phyloP scores from a whole-genome alignment of 2,113 vertebrate genomes.

The Oreochromis spilurus region DNA sequence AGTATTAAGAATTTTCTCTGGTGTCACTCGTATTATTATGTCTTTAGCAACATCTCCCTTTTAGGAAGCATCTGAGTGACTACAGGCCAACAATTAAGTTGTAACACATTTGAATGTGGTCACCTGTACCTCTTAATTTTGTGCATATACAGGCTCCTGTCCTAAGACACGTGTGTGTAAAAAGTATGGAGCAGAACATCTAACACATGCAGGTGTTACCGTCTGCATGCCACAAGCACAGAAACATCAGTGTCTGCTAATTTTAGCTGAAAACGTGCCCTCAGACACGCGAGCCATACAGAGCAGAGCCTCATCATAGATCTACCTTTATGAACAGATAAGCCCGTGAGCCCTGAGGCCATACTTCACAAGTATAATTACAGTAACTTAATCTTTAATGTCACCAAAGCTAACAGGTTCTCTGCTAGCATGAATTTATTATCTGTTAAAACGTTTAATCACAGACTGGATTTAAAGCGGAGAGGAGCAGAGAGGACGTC shows the following conservation, averaged over 20 bases:
- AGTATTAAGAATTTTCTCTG: no score
- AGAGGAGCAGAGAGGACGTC: not conserved
- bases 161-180: not conserved
- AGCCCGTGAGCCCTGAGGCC: not conserved
- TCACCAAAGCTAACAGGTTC: not conserved
- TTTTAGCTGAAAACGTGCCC: not conserved
- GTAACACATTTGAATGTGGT: not conserved
- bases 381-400: conserved; percentile 7
- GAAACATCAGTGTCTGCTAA: not conserved
- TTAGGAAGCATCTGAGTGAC: not conserved
- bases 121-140: not conserved
- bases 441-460: not conserved
- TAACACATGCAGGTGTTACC: not conserved
- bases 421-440: not conserved
- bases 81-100: not conserved
- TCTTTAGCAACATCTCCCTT: not conserved
- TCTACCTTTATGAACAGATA: not conserved
- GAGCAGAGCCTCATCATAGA: not conserved
- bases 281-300: not conserved
- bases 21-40: no score
- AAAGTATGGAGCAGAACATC: not conserved
- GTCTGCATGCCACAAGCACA: not conserved
- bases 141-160: not conserved
- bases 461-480: not conserved
- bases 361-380: not conserved